These are phyloP conservation scores for Melanophora roralis DNA, from an alignment of 2,888 invertebrate species.

Conservation along the genomic window DNA sequence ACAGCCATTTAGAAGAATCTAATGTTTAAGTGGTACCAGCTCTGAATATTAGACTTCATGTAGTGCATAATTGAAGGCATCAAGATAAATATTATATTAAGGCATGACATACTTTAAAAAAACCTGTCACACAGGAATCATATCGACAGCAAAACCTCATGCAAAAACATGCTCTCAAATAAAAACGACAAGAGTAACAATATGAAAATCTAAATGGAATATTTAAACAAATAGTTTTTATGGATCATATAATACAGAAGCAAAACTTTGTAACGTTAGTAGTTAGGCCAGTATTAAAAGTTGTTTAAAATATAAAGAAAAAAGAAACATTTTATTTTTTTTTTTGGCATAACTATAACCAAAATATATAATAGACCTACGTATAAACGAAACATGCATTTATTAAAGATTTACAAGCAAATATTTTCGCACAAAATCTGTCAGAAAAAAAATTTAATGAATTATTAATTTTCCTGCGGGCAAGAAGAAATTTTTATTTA, in stretches of 20 bases:
- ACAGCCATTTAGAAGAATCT: background rate
- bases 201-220: constrained; percentile 31
- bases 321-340: too few species aligned
- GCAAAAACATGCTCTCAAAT: background rate
- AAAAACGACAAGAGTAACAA: background rate
- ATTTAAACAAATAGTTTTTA: constrained; percentile 5
- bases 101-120: constrained; percentile 39
- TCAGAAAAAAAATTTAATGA: too few species aligned
- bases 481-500: too few species aligned
- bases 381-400: too few species aligned
- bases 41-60: background rate
- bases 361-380: too few species aligned
- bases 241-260: background rate
- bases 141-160: constrained; percentile 26
- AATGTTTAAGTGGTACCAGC: too few species aligned
- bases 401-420: too few species aligned
- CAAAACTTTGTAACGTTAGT: background rate
- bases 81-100: constrained; percentile 47
- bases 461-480: too few species aligned
- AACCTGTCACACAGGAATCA: constrained; percentile 16
- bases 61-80: constrained; percentile 51
- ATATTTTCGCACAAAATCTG: too few species aligned
- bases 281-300: background rate
- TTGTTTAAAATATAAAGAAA: background rate
- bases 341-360: too few species aligned